Evolutionary conservation across 2,113 vertebrate species (phyloP).

Genomic region (Epinephelus lanceolatus): DNA sequence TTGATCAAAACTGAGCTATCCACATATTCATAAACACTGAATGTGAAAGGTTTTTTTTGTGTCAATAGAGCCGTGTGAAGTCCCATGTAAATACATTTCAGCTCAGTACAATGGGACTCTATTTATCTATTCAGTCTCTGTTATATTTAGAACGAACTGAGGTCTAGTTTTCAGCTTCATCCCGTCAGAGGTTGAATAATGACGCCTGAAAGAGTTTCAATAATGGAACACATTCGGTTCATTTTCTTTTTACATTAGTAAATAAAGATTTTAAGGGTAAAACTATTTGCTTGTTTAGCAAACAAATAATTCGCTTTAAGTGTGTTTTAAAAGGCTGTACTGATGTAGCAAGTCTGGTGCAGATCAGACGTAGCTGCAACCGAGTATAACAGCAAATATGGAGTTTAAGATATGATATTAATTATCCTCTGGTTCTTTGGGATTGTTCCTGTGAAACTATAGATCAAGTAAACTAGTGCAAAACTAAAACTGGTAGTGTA

Average conservation of each 20-base stretch:
- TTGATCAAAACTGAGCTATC: constrained; percentile 21
- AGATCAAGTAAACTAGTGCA: background rate
- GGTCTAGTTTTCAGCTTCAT: background rate
- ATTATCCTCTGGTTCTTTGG: too few relatives aligned
- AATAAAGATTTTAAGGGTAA: background rate
- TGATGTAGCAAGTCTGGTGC: background rate
- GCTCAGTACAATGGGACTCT: background rate
- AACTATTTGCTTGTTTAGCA: background rate
- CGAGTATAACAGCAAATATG: background rate
- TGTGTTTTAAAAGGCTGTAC: background rate
- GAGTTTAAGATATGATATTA: background rate
- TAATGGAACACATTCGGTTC: background rate
- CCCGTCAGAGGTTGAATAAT: background rate
- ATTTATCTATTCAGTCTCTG: constrained; percentile 1
- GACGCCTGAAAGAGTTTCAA: background rate
- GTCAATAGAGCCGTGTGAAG: constrained; percentile 3
- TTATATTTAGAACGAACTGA: background rate
- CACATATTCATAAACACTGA: constrained; percentile 1
- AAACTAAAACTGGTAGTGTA: background rate
- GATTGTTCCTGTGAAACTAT: background rate
- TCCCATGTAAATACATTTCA: constrained; percentile 2
- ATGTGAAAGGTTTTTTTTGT: constrained; percentile 13
- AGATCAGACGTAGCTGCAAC: background rate
- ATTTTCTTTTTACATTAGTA: background rate
- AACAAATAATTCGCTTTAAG: background rate